Evolutionary conservation across 53 echinoderm and acorn worm species (phyloP).

Genomic region (Glandiceps talaboti): DNA sequence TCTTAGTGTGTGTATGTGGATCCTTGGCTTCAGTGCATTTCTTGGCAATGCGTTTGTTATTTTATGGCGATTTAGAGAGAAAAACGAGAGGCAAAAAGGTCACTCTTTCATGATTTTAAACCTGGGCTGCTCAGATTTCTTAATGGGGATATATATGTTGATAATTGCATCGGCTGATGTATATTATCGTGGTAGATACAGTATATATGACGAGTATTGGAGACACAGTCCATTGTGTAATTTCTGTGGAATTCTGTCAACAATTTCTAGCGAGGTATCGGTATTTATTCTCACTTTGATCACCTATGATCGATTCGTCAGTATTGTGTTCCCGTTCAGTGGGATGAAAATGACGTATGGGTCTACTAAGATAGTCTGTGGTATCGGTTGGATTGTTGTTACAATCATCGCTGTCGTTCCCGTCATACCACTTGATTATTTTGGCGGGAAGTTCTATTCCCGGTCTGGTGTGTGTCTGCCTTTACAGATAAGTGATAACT

Average conservation of each 20-base stretch:
- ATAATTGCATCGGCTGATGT: conserved; percentile 25
- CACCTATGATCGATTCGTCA: no score
- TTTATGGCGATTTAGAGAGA: conserved; percentile 3
- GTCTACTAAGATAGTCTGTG: conserved; percentile 9
- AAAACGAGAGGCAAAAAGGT: conserved; percentile 13
- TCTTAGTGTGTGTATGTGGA: conserved; percentile 27
- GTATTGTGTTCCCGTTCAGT: conserved; percentile 42
- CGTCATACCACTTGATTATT: conserved; percentile 19
- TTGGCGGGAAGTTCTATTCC: conserved; percentile 30
- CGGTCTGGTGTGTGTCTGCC: conserved; percentile 36
- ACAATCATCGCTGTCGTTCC: conserved; percentile 22
- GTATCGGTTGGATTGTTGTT: conserved; percentile 20
- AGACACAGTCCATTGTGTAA: no score
- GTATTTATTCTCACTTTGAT: no score
- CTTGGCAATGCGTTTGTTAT: conserved; percentile 33
- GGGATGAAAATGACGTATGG: conserved; percentile 14
- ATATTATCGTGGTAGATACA: conserved; percentile 26
- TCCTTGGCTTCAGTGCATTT: conserved; percentile 35
- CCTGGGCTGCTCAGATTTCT: conserved; percentile 32
- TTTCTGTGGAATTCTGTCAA: conserved; percentile 27
- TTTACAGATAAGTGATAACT: conserved; percentile 25
- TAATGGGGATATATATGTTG: conserved; percentile 45
- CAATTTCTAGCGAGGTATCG: conserved; percentile 36
- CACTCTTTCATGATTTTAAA: conserved; percentile 30
- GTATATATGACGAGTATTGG: conserved; percentile 13